These are phyloP conservation scores for Ptilodon capucinus DNA, from an alignment of 2,888 invertebrate species.

Conservation along the genomic window DNA sequence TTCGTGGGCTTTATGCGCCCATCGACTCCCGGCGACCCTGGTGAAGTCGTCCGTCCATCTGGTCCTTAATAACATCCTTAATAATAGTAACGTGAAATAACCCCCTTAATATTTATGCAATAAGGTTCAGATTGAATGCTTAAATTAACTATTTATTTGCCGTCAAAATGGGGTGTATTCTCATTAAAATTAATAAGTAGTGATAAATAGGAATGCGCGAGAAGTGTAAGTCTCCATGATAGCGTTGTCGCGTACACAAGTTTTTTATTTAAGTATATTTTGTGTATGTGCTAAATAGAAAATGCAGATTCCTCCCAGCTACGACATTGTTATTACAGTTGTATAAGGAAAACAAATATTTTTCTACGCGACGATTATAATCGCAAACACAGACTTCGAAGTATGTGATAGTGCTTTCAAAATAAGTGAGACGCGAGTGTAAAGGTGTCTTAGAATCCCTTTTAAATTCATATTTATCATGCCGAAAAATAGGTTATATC, in stretches of 20 bases:
- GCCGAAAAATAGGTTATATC: conserved; percentile 79
- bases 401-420: conserved; percentile 74
- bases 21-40: too few relatives aligned
- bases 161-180: too few relatives aligned
- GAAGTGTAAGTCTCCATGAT: conserved; percentile 9
- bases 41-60: too few relatives aligned
- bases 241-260: conserved; percentile 25
- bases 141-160: too few relatives aligned
- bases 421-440: conserved; percentile 50
- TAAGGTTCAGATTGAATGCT: too few relatives aligned
- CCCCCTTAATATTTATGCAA: too few relatives aligned
- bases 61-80: too few relatives aligned
- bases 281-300: conserved; percentile 28
- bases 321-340: conserved; percentile 54
- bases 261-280: conserved; percentile 30
- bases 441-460: conserved; percentile 70
- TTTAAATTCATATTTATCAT: conserved; percentile 77
- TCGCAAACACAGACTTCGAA: conserved; percentile 61
- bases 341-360: conserved; percentile 66
- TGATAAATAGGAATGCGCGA: too few relatives aligned
- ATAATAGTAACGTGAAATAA: too few relatives aligned
- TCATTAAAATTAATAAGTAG: too few relatives aligned
- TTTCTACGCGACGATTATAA: conserved; percentile 62
- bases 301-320: conserved; percentile 54
- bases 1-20: too few relatives aligned